Conservation (phyloP, 2,113 vertebrate genomes). For the Mustela lutreola region DNA sequence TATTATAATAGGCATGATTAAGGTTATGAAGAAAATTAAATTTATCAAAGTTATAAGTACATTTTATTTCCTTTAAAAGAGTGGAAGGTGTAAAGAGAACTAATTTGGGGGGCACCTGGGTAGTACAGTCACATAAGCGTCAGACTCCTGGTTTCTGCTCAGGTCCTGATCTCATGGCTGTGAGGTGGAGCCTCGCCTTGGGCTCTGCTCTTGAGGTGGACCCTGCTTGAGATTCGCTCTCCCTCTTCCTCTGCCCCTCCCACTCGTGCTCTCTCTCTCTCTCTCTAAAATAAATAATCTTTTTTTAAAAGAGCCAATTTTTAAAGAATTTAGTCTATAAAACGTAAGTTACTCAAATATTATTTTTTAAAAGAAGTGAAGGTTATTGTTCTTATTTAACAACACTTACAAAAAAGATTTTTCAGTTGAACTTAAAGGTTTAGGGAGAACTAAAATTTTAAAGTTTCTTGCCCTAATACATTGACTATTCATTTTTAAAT, state of each 20-base stretch:
- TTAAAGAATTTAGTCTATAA: slow-evolving; percentile 19
- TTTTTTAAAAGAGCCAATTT: not conserved
- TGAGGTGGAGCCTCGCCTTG: not conserved
- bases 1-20: not conserved
- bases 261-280: not conserved
- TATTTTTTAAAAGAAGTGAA: slow-evolving; percentile 8
- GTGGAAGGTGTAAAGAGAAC: not conserved
- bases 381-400: not conserved
- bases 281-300: not conserved
- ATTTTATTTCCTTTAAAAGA: slow-evolving; percentile 32
- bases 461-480: not conserved
- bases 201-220: not conserved
- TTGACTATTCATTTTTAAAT: slow-evolving; percentile 37
- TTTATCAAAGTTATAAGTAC: slow-evolving; percentile 20
- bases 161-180: not conserved
- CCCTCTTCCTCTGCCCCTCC: not conserved
- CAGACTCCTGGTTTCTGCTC: not conserved
- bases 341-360: not conserved
- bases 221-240: not conserved
- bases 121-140: not conserved
- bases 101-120: not conserved
- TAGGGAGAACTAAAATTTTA: slow-evolving; percentile 19
- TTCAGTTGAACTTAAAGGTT: not conserved
- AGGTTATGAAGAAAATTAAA: slow-evolving; percentile 38
- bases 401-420: not conserved